phyloP scores from a whole-genome alignment of 92 coral and sea anemone species.

The Porites cylindrica region DNA sequence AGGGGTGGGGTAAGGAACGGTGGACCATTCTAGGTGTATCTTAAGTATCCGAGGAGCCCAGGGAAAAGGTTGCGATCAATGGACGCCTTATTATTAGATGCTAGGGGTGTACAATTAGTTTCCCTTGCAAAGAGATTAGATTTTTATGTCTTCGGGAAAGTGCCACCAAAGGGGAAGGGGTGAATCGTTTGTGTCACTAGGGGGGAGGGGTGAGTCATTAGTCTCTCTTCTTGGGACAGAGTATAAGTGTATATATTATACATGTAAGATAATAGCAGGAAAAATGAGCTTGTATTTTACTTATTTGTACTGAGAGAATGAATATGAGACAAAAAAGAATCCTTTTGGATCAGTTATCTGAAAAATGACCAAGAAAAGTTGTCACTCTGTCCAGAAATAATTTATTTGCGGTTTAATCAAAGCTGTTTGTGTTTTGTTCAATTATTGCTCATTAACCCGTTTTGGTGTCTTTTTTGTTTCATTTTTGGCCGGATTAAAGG shows the following conservation, averaged over 20 bases:
- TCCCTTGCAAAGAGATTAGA: not conserved
- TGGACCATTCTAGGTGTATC: not conserved
- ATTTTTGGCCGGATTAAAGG: not conserved
- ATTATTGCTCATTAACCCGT: not conserved
- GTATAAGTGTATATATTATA: slow-evolving; percentile 15
- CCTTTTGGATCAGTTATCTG: slow-evolving; percentile 9
- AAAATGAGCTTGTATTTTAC: not conserved
- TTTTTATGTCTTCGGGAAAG: not conserved
- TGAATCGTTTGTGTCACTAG: not conserved
- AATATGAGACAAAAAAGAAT: not conserved
- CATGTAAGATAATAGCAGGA: not conserved
- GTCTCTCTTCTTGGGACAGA: not conserved
- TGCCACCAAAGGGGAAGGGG: not conserved
- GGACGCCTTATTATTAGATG: not conserved
- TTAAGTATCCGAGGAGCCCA: not conserved
- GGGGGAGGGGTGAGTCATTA: not conserved
- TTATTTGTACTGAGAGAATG: not conserved
- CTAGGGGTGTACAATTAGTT: not conserved
- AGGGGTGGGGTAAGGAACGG: not conserved
- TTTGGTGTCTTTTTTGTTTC: not conserved
- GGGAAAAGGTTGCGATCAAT: not conserved
- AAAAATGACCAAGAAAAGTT: not conserved
- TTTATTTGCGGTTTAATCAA: not conserved
- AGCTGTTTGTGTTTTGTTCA: not conserved
- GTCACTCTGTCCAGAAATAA: not conserved